Base-by-base conservation (phyloP, 2,797 vertebrate species). In the Epinephelus awoara region DNA sequence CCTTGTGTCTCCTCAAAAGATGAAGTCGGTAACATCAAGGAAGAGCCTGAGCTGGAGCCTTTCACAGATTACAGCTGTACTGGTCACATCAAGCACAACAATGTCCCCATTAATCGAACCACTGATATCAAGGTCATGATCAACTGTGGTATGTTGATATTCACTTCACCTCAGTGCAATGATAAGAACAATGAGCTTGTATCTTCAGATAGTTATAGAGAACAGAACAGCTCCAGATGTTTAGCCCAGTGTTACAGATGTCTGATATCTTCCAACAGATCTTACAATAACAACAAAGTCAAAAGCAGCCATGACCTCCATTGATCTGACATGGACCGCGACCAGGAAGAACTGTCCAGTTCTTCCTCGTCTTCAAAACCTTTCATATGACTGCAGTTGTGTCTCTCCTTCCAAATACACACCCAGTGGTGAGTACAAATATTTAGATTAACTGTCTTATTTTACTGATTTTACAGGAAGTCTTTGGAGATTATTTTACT, bases 91-190 rank as follows among this genome's bases (percentile, higher is more conserved):
- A 13, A 17, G 13, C 0, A 50, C 2, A 14, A 17, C 1, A 4
- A 15, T 0, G 0, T 0, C 14, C 0, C 0, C 13, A 61, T 21
- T 0, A 29, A 1, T 0, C 0, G 29, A 0, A 2, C 0, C 0
- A 0, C 0, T 27, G 0, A 0, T 3, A 0, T 87, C 46, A 0
- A 0, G 0, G 0, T 93, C 44, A 0, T 0, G 0, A 66, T 87
- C 2, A 0, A 29, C 1, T 95, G 95, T 55, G 72, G 95, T 95
- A 83, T 50, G 94, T 88, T 70, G 2, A 42, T 47, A 2, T 63
- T 73, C 55, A 63, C 29, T 57, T 62, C 14, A 42, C 17, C 44
- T 78, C 61, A 57, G n/a, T 50, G 40, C 10, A 51, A 11, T 59
- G 4, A 79, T 14, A 1, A 59, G 4, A 64, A 15, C 13, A 54